Evolutionary conservation across 2,797 vertebrate genomes (phyloP).

Genomic region (Eleutherodactylus coqui): DNA sequence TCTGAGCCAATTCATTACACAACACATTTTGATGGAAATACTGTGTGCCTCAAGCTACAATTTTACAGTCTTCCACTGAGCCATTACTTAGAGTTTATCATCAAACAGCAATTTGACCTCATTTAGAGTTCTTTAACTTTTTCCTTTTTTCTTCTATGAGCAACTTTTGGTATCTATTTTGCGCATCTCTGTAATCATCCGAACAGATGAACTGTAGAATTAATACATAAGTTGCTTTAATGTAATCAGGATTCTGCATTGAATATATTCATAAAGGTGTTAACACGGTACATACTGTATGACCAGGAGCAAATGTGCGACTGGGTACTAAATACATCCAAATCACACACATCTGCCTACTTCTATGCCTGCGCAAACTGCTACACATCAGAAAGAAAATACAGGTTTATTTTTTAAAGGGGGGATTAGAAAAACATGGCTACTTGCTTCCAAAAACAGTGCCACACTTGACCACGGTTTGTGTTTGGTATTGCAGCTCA

Average conservation of each 20-base stretch:
- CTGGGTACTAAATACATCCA: neutral
- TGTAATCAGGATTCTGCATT: neutral
- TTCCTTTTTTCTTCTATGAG: slow-evolving; percentile 20
- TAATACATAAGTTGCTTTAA: neutral
- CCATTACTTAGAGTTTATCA: slow-evolving; percentile 56
- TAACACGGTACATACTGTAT: neutral
- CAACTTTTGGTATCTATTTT: neutral
- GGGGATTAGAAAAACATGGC: too few species aligned
- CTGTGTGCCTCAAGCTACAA: slow-evolving; percentile 47
- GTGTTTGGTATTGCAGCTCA: too few species aligned
- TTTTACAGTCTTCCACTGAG: slow-evolving; percentile 54
- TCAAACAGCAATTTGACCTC: slow-evolving; percentile 55
- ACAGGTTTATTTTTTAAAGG: too few species aligned
- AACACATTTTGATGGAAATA: slow-evolving; percentile 52
- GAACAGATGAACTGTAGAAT: neutral
- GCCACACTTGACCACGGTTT: too few species aligned
- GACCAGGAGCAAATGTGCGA: neutral
- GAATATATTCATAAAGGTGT: neutral
- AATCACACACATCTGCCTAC: neutral
- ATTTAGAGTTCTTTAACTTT: slow-evolving; percentile 68
- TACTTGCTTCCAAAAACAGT: too few species aligned
- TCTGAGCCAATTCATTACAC: slow-evolving; percentile 57
- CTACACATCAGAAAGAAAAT: neutral
- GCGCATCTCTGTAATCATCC: neutral
- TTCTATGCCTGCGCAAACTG: neutral